Percentiles rank a stretch among this genome's conserved stretches.
Conservation (phyloP, 2,797 vertebrate species). For the Poliocrania exsul region DNA sequence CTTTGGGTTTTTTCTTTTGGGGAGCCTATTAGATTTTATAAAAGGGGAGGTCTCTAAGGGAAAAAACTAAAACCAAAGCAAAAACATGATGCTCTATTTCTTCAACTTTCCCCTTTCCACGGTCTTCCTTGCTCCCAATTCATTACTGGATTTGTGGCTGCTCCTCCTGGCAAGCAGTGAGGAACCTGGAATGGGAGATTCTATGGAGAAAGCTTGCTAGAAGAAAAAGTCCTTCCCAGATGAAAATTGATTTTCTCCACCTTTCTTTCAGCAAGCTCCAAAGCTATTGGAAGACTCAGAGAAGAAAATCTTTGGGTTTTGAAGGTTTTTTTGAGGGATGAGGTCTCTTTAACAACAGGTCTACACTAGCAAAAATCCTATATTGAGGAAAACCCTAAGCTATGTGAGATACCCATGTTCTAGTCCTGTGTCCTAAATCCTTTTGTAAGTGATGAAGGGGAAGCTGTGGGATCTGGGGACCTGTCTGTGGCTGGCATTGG, state of each 20-base stretch:
- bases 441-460: background rate
- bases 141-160: background rate
- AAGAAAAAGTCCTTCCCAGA: background rate
- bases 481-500: background rate
- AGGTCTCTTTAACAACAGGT: background rate
- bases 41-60: background rate
- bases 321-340: background rate
- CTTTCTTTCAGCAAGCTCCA: background rate
- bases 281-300: background rate
- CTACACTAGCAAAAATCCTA: background rate
- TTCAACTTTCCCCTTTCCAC: background rate
- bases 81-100: background rate
- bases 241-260: background rate
- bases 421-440: background rate
- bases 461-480: background rate
- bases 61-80: background rate
- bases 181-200: background rate
- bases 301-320: background rate
- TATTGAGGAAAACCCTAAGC: background rate
- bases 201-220: background rate
- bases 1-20: background rate
- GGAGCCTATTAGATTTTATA: background rate
- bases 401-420: accelerated
- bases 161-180: background rate
- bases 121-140: background rate